These are phyloP conservation scores for Leptocoma aspasia DNA, from an alignment of 2,113 vertebrate species.

Conservation along the genomic window DNA sequence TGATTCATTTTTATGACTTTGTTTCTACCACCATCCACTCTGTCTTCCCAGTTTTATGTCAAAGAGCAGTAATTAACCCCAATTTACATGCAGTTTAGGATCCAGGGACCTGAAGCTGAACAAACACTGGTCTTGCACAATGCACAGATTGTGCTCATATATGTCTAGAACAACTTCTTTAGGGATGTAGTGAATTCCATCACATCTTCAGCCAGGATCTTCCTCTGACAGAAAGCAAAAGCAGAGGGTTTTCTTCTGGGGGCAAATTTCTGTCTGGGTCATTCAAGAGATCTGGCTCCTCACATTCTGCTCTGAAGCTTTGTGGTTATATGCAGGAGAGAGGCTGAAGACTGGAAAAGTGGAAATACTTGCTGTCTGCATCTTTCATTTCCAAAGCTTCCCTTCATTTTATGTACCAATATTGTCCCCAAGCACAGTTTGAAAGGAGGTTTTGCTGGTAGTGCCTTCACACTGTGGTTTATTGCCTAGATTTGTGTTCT, in stretches of 20 bases:
- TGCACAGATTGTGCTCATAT: background rate
- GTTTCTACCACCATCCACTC: background rate
- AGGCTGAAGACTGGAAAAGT: background rate
- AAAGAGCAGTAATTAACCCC: background rate
- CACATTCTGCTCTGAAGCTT: background rate
- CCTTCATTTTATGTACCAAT: rapidly evolving
- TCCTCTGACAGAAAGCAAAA: background rate
- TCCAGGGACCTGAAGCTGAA: background rate
- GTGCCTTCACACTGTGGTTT: background rate
- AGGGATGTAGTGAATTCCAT: background rate
- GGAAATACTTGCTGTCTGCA: background rate
- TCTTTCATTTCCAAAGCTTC: background rate
- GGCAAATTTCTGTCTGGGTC: background rate
- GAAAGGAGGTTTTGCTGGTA: background rate
- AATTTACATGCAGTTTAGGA: background rate
- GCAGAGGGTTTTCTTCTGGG: background rate
- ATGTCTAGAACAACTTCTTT: background rate
- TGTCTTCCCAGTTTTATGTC: background rate
- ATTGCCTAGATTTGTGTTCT: background rate
- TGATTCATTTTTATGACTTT: background rate
- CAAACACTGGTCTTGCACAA: background rate
- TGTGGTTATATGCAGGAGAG: background rate
- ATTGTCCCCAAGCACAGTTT: background rate
- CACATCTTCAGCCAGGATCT: background rate
- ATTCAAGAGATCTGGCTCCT: background rate